A percentile compares a stretch with the other conserved stretches of the same genome.
Evolutionary conservation across 2,113 vertebrate genomes (phyloP).

Genomic region (Pangasianodon hypophthalmus): DNA sequence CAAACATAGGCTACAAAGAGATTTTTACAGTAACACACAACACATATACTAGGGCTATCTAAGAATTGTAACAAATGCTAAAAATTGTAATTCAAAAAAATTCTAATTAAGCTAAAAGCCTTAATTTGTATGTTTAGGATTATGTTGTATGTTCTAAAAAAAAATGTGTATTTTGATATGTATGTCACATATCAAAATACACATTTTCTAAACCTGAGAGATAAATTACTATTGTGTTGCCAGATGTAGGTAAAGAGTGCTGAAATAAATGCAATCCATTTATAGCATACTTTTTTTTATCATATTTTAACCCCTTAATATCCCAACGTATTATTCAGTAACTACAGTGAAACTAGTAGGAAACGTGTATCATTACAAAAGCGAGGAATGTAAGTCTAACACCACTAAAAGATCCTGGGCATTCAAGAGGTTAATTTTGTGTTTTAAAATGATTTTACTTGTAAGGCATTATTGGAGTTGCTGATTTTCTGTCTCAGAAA

Average conservation of each 20-base stretch:
- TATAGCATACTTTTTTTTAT: neutral
- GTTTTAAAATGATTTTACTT: neutral
- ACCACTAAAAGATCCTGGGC: neutral
- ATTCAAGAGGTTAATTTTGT: neutral
- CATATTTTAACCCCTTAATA: neutral
- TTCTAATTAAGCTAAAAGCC: neutral
- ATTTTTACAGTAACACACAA: neutral
- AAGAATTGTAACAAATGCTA: too few relatives aligned
- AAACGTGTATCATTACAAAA: neutral
- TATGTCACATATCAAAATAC: neutral
- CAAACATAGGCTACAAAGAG: neutral
- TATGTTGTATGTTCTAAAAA: neutral
- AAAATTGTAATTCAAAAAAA: too few relatives aligned
- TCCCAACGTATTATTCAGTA: neutral
- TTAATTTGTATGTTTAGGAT: neutral
- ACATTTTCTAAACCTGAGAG: neutral
- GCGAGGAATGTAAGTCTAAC: neutral
- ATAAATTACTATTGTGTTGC: neutral
- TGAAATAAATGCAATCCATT: neutral
- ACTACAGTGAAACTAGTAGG: neutral
- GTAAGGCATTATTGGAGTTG: neutral
- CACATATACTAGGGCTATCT: neutral
- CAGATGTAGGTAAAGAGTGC: neutral
- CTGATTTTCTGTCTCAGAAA: neutral
- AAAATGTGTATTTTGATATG: too few relatives aligned